Evolutionary conservation across 1,140 invertebrate species (phyloP).

Genomic region (Chironomus tepperi): DNA sequence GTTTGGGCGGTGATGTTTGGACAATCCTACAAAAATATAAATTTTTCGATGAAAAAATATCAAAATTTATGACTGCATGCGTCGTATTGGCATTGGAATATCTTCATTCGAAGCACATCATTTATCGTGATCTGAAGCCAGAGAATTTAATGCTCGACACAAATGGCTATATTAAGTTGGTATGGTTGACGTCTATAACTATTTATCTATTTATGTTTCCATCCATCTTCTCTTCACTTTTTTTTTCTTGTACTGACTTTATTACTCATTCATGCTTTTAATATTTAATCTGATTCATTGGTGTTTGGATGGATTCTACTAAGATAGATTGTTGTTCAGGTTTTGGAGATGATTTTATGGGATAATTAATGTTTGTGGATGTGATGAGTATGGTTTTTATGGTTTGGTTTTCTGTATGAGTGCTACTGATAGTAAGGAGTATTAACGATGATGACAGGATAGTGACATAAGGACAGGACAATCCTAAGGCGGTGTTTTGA

Average conservation of each 20-base stretch:
- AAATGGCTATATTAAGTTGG: slow-evolving; percentile 85
- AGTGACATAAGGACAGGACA: no score
- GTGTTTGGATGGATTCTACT: neutral
- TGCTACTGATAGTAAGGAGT: no score
- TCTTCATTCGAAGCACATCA: slow-evolving; percentile 75
- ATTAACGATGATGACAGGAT: no score
- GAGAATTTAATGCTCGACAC: slow-evolving; percentile 86
- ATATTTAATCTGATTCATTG: neutral
- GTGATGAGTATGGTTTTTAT: no score
- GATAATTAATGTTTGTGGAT: no score
- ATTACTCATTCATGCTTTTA: slow-evolving; percentile 8
- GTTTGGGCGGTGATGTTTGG: slow-evolving; percentile 96
- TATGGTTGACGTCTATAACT: slow-evolving; percentile 39
- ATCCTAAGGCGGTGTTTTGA: no score
- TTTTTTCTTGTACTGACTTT: neutral
- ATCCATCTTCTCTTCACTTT: neutral
- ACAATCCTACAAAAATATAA: slow-evolving; percentile 76
- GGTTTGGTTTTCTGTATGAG: no score
- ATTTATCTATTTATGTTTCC: neutral
- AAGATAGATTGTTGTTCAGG: no score
- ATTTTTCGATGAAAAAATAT: slow-evolving; percentile 74
- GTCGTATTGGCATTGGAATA: slow-evolving; percentile 88
- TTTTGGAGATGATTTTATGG: no score
- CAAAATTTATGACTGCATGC: slow-evolving; percentile 84
- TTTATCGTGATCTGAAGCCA: slow-evolving; percentile 91